phyloP scores from a whole-genome alignment of 2,113 vertebrate species.

The Podilymbus podiceps region DNA sequence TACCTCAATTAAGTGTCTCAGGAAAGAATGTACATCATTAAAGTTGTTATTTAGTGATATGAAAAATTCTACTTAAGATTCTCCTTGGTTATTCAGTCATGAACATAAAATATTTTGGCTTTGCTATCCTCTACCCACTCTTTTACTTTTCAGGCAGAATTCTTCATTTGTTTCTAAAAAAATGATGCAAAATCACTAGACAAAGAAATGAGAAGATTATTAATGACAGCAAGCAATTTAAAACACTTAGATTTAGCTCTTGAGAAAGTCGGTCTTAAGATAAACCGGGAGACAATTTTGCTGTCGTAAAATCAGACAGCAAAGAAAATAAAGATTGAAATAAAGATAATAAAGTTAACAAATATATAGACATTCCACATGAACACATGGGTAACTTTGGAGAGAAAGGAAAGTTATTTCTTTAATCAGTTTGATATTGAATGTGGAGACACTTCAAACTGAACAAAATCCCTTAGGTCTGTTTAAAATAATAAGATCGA shows the following conservation, averaged over 20 bases:
- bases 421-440: background rate
- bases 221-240: background rate
- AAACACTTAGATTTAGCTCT: background rate
- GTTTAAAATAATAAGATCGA: background rate
- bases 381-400: background rate
- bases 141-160: background rate
- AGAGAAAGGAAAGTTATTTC: background rate
- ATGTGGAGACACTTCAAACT: background rate
- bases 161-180: background rate
- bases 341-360: background rate
- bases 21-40: background rate
- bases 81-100: background rate
- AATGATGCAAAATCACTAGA: background rate
- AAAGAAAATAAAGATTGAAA: background rate
- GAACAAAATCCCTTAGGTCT: background rate
- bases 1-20: background rate
- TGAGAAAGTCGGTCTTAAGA: background rate
- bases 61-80: background rate
- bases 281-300: background rate
- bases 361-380: background rate
- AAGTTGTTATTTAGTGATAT: background rate
- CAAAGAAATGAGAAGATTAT: background rate
- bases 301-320: background rate
- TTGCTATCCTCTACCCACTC: background rate
- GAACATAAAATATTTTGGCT: background rate